Percentiles rank a stretch among this genome's conserved stretches.
Evolutionary conservation across 2,113 vertebrate genomes (phyloP).

Genomic region (Trematocara macrostoma): DNA sequence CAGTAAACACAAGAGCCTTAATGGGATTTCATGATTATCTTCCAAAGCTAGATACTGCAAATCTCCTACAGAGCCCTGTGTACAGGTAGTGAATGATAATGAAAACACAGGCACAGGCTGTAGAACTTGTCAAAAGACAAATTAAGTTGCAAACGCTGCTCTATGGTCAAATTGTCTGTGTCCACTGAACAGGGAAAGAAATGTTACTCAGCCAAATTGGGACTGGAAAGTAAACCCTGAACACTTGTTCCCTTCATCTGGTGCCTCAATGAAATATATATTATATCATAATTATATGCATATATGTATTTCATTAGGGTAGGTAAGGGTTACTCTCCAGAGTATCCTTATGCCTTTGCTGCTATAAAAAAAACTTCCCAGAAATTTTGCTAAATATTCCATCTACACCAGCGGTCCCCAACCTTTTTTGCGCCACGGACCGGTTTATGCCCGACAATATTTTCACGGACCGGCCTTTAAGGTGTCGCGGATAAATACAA

Average conservation of each 20-base stretch:
- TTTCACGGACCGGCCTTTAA: too few relatives aligned
- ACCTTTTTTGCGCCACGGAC: too few relatives aligned
- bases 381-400: background rate
- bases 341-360: background rate
- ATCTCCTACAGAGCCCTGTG: conserved; percentile 49
- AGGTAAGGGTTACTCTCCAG: background rate
- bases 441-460: too few relatives aligned
- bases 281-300: background rate
- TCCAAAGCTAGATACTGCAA: conserved; percentile 52
- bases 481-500: too few relatives aligned
- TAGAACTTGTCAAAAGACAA: conserved; percentile 7
- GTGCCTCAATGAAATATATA: background rate
- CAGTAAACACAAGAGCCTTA: conserved; percentile 64
- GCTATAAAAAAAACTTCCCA: background rate
- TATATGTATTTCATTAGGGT: background rate
- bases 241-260: too few relatives aligned
- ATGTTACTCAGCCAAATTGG: background rate
- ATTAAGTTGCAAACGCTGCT: background rate
- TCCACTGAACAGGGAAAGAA: background rate
- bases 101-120: conserved; percentile 16
- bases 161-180: background rate
- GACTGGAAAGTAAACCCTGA: background rate
- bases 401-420: background rate
- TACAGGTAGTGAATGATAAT: conserved; percentile 58
- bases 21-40: conserved; percentile 65